Evolutionary conservation across 2,888 invertebrate species (phyloP).

Genomic region (Margaritifera margaritifera): DNA sequence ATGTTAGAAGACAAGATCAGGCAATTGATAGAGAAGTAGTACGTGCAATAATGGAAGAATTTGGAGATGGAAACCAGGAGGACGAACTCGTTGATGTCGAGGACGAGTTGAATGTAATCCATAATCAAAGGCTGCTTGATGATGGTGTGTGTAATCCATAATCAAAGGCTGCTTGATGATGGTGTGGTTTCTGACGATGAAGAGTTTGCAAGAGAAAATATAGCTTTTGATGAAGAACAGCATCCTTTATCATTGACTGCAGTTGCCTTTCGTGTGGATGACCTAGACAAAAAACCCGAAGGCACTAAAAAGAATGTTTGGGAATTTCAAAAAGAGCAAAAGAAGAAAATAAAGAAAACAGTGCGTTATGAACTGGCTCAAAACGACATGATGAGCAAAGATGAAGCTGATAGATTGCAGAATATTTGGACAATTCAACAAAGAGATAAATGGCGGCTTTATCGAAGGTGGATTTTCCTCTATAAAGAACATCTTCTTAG

Average conservation of each 20-base stretch:
- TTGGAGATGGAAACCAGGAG: conserved; percentile 34
- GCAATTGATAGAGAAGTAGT: neutral
- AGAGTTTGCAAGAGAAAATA: neutral
- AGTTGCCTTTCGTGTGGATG: conserved; percentile 29
- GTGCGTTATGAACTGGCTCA: conserved; percentile 32
- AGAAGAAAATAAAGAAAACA: conserved; percentile 34
- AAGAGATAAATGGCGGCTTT: conserved; percentile 72
- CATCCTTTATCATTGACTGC: conserved; percentile 1
- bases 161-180: neutral
- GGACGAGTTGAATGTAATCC: conserved; percentile 38
- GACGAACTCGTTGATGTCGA: conserved; percentile 44
- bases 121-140: neutral
- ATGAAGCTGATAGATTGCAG: conserved; percentile 35
- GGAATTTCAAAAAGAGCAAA: conserved; percentile 26
- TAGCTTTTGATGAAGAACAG: too few species aligned
- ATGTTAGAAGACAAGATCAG: too few species aligned
- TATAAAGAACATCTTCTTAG: conserved; percentile 13
- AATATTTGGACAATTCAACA: conserved; percentile 58
- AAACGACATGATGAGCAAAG: conserved; percentile 42
- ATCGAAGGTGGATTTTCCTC: conserved; percentile 65
- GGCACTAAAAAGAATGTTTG: conserved; percentile 17
- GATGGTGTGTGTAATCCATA: conserved; percentile 16
- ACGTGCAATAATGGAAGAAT: conserved; percentile 1
- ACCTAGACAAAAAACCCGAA: conserved; percentile 17
- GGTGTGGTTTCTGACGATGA: neutral